Conservation (phyloP, 2,797 vertebrate species). For the Orientallactaga sibirica region DNA sequence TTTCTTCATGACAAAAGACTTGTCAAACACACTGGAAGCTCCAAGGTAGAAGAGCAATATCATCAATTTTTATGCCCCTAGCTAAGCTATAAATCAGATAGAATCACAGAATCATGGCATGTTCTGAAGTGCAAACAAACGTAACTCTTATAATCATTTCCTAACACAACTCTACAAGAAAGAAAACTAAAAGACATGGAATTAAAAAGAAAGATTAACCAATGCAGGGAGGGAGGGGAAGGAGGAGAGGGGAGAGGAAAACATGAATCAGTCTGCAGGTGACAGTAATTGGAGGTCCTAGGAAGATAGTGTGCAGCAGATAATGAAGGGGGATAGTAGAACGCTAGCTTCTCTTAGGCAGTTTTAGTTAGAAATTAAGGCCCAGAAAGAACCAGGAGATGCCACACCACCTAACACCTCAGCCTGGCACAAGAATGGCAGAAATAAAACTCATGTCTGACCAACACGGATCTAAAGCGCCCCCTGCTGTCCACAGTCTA, state of each 20-base stretch:
- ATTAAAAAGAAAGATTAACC: neutral
- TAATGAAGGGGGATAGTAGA: neutral
- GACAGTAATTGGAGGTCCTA: neutral
- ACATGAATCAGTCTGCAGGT: neutral
- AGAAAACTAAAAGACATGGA: neutral
- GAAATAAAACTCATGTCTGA: too few species aligned
- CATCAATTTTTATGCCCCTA: neutral
- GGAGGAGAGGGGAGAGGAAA: too few species aligned
- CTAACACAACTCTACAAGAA: neutral
- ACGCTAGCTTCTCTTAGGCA: too few species aligned
- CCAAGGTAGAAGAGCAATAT: neutral
- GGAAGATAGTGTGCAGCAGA: neutral
- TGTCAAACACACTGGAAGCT: neutral
- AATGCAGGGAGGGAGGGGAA: neutral
- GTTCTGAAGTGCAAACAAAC: neutral
- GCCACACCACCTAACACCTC: too few species aligned
- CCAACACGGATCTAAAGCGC: too few species aligned
- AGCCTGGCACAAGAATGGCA: too few species aligned
- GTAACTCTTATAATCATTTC: neutral
- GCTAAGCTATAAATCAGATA: neutral
- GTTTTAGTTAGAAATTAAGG: too few species aligned
- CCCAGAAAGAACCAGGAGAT: too few species aligned
- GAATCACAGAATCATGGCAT: neutral
- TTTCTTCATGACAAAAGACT: neutral
- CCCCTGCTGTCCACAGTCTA: too few species aligned